Evolutionary conservation across 1,140 invertebrate genomes (phyloP).

Genomic region (Brachionus sp.): DNA sequence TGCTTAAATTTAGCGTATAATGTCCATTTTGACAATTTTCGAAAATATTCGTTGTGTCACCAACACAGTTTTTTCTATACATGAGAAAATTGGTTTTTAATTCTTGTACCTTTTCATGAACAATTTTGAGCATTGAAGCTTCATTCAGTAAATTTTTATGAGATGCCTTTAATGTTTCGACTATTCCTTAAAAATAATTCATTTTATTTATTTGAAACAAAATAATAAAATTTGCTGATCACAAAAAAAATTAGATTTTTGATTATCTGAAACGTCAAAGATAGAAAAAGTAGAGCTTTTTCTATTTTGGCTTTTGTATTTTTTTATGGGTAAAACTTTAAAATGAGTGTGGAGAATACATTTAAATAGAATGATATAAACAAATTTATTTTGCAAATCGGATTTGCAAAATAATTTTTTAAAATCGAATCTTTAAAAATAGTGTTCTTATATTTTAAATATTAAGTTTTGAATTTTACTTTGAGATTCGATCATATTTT

Average conservation of each 20-base stretch:
- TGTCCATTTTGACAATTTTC: conserved; percentile 21
- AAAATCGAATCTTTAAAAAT: not conserved
- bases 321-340: too few species aligned
- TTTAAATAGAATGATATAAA: too few species aligned
- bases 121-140: conserved; percentile 9
- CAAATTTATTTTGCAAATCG: not conserved
- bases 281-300: too few species aligned
- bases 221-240: too few species aligned
- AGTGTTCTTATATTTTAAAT: not conserved
- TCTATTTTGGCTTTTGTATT: too few species aligned
- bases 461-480: conserved; percentile 16
- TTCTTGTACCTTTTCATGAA: conserved; percentile 34
- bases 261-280: too few species aligned
- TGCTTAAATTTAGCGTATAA: not conserved
- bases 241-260: too few species aligned
- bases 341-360: too few species aligned
- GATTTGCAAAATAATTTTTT: not conserved
- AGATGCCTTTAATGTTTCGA: not conserved
- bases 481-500: conserved; percentile 11
- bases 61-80: conserved; percentile 18
- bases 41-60: conserved; percentile 33
- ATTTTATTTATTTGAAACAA: not conserved
- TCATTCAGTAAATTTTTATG: conserved; percentile 40
- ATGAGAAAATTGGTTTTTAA: not conserved
- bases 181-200: conserved; percentile 17